phyloP scores from a whole-genome alignment of 2,113 vertebrate genomes.

The Labeo rohita region DNA sequence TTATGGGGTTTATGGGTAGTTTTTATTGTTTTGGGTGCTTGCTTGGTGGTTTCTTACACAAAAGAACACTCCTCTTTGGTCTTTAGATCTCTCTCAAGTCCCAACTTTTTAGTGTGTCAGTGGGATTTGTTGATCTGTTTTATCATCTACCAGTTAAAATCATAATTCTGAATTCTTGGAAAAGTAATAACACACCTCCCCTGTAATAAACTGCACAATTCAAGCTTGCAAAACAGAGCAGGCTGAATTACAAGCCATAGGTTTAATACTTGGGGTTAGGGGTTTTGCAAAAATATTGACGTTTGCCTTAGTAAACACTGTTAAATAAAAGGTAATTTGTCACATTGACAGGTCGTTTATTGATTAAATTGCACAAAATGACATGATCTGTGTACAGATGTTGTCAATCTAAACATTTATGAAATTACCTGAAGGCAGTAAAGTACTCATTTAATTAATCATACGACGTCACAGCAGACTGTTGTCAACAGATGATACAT shows the following conservation, averaged over 20 bases:
- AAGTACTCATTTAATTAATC: not conserved
- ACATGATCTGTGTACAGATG: not conserved
- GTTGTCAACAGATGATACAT: constrained; percentile 58
- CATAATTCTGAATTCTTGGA: not conserved
- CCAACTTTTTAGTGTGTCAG: not conserved
- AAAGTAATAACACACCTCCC: not conserved
- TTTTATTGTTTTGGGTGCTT: no score
- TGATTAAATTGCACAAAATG: not conserved
- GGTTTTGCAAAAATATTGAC: not conserved
- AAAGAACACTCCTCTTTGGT: not conserved
- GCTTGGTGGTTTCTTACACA: no score
- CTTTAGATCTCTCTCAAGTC: not conserved
- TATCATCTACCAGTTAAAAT: not conserved
- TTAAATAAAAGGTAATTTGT: not conserved
- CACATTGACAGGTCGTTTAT: not conserved
- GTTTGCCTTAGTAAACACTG: not conserved
- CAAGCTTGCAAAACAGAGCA: not conserved
- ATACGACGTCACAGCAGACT: constrained; percentile 16
- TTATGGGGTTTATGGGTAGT: no score
- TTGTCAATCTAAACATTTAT: not conserved
- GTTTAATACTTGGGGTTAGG: not conserved
- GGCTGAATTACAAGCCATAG: not conserved
- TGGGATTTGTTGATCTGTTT: not conserved
- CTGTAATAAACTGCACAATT: not conserved
- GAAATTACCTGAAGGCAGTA: not conserved